Evolutionary conservation across 2,888 invertebrate genomes (phyloP).

Genomic region (Dryobota labecula): DNA sequence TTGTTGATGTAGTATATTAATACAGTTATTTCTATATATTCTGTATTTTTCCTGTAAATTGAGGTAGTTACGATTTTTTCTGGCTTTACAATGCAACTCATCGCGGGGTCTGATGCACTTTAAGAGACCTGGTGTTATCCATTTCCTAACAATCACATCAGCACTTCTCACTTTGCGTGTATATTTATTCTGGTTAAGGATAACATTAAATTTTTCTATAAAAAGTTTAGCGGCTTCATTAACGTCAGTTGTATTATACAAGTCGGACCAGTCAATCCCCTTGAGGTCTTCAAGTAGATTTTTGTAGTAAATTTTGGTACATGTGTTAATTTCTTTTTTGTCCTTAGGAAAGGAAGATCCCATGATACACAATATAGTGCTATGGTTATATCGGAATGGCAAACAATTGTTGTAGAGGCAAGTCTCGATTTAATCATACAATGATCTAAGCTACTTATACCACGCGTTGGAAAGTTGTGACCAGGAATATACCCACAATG

Average conservation of each 20-base stretch:
- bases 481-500: not conserved
- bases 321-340: not conserved
- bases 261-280: too few relatives aligned
- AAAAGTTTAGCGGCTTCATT: too few relatives aligned
- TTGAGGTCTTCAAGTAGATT: not conserved
- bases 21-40: not conserved
- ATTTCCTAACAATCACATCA: not conserved
- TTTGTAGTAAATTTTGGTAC: not conserved
- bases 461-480: not conserved
- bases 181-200: too few relatives aligned
- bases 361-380: not conserved
- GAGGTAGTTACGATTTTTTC: not conserved
- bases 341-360: not conserved
- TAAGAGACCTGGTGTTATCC: too few relatives aligned
- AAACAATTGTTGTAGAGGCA: not conserved
- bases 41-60: not conserved
- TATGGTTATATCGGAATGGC: constrained; percentile 1
- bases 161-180: not conserved
- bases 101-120: not conserved
- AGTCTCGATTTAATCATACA: not conserved
- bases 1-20: not conserved
- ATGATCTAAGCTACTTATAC: not conserved
- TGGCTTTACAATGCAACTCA: not conserved
- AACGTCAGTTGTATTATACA: too few relatives aligned
- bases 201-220: too few relatives aligned